Base-by-base conservation (phyloP, 1,140 invertebrate species). In the Aleiodes sp. region DNA sequence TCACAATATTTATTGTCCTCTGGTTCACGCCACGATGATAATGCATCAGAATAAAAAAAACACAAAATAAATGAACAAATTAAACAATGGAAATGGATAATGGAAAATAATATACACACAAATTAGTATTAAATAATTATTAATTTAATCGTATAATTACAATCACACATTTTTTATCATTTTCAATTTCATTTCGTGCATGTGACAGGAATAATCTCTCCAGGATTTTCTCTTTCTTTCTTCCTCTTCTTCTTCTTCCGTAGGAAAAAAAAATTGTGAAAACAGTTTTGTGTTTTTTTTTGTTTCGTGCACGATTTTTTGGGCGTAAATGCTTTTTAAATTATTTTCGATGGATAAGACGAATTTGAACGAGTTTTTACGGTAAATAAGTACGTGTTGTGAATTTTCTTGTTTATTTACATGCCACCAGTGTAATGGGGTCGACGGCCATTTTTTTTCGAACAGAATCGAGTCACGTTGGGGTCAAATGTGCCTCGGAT, bases 131-230 rank as follows among this genome's bases (percentile, higher is more conserved):
- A 59, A 59, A 59, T 59, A 59, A 29, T 33, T n/a, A 31, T 59
- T 59, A 29, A 59, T 29, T 59, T 59, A 59, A 14, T 59, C 12
- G 12, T 59, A 59, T 59, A 59, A 59, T 59, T 28, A 59, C 56
- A 59, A 59, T 59, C 56, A 59, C 56, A 59, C 56, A 59, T 26
- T 26, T 8, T 56, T 56, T 59, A 29, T 59, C 28, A 6, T 33
- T 33, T 31, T 31, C n/a, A 59, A 29, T 29, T 59, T 31, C 24
- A 14, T 29, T 4, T 29, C 9, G 14, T 57, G 8, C 12, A 12
- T 33, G 9, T 57, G 12, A 28, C 21, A 21, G 3, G 2, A 28
- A 28, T 33, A 8, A 33, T 8, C 31, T 8, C 7, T 33, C n/a
- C n/a, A n/a, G 31, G 12, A 33, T 33, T 33, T 33, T 33, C 9